A percentile compares a stretch with the other conserved stretches of the same genome.
Evolutionary conservation across 1,140 invertebrate genomes (phyloP).

Genomic region (Penaeus vannamei): DNA sequence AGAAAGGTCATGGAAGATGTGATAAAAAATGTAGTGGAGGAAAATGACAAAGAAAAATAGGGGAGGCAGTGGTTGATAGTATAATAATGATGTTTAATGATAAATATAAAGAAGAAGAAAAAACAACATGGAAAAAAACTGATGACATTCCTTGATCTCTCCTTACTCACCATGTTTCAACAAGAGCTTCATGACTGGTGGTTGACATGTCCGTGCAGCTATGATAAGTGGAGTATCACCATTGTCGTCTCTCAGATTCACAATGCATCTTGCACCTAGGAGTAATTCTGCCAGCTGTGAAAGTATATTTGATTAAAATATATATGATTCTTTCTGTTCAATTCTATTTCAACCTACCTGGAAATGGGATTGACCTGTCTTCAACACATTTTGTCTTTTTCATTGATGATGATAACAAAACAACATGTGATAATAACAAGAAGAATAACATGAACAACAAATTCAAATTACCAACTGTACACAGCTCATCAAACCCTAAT

Average conservation of each 20-base stretch:
- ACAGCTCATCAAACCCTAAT: background rate
- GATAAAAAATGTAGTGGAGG: too few species aligned
- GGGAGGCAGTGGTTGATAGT: too few species aligned
- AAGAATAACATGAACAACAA: background rate
- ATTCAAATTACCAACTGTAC: background rate
- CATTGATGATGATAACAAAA: too few species aligned
- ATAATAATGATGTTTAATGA: too few species aligned
- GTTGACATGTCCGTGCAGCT: constrained; percentile 76
- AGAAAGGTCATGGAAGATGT: too few species aligned
- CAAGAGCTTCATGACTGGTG: constrained; percentile 73
- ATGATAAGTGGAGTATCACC: constrained; percentile 78
- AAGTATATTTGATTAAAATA: background rate
- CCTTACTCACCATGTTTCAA: constrained; percentile 73
- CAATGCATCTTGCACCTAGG: constrained; percentile 73
- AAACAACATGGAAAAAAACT: too few species aligned
- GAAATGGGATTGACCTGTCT: too few species aligned
- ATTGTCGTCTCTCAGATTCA: constrained; percentile 74
- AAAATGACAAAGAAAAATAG: too few species aligned
- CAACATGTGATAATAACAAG: background rate
- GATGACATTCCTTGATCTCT: too few species aligned
- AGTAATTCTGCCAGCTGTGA: constrained; percentile 73
- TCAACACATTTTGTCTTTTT: too few species aligned
- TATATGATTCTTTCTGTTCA: background rate
- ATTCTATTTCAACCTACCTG: too few species aligned
- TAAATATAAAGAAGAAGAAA: too few species aligned